phyloP scores from a whole-genome alignment of 2,797 vertebrate species.

The Pelobates cultripes region DNA sequence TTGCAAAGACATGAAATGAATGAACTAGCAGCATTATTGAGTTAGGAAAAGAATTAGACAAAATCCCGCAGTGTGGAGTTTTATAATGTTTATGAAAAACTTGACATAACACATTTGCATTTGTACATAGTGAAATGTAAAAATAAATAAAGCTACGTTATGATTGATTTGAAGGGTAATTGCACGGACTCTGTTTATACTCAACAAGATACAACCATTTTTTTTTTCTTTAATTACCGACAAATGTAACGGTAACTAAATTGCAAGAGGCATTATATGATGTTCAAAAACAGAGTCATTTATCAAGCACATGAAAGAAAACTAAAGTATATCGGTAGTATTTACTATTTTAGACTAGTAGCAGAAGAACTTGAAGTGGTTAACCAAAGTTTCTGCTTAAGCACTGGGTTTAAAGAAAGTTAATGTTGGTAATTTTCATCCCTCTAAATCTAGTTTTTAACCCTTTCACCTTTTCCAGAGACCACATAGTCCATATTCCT shows the following conservation, averaged over 20 bases:
- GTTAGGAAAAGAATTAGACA: neutral
- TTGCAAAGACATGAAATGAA: neutral
- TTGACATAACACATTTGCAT: neutral
- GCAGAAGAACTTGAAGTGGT: too few species aligned
- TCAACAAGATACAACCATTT: neutral
- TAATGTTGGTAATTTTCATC: too few species aligned
- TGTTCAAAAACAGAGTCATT: too few species aligned
- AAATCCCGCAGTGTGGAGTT: neutral
- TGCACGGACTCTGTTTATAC: neutral
- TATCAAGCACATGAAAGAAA: too few species aligned
- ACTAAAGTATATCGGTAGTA: too few species aligned
- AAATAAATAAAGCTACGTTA: neutral
- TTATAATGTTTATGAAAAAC: neutral
- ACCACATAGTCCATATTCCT: too few species aligned
- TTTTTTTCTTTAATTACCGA: neutral
- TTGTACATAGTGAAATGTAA: neutral
- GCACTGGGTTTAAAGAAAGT: too few species aligned
- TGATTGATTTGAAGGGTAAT: constrained; percentile 7
- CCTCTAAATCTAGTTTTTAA: too few species aligned
- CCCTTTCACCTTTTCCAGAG: too few species aligned
- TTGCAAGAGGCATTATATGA: neutral
- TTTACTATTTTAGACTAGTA: too few species aligned
- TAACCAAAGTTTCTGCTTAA: too few species aligned
- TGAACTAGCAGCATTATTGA: neutral
- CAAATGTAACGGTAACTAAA: neutral